These are phyloP conservation scores for Gallinago stenura DNA, from an alignment of 2,797 vertebrate genomes.

Conservation along the genomic window DNA sequence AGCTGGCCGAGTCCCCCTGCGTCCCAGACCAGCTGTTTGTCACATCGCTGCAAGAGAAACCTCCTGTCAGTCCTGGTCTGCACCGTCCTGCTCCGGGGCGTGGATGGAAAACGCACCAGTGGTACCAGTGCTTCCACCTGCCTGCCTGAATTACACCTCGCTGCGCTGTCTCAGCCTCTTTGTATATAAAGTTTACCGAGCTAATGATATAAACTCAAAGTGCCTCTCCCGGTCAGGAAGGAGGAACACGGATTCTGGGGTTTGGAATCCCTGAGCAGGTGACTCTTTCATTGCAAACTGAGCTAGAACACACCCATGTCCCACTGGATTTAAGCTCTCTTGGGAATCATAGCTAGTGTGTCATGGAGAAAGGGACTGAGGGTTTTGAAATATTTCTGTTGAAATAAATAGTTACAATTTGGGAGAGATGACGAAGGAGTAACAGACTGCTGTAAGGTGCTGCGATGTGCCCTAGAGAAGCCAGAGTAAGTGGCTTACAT, in stretches of 20 bases:
- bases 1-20: conserved; percentile 97
- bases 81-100: too few relatives aligned
- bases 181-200: not conserved
- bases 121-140: not conserved
- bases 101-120: not conserved
- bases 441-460: not conserved
- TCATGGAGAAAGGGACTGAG: not conserved
- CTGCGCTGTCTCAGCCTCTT: not conserved
- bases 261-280: not conserved
- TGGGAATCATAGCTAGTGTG: not conserved
- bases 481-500: not conserved
- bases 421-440: not conserved
- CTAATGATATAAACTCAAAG: not conserved
- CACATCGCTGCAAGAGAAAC: conserved; percentile 81
- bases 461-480: not conserved
- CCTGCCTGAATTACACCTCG: not conserved
- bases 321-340: not conserved
- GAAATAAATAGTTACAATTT: not conserved
- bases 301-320: not conserved
- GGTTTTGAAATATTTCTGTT: not conserved
- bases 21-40: conserved; percentile 94
- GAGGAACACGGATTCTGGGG: not conserved
- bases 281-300: not conserved
- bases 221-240: not conserved
- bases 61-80: not conserved